Evolutionary conservation across 2,888 invertebrate genomes (phyloP).

Genomic region (Amblyjoppa proteus): DNA sequence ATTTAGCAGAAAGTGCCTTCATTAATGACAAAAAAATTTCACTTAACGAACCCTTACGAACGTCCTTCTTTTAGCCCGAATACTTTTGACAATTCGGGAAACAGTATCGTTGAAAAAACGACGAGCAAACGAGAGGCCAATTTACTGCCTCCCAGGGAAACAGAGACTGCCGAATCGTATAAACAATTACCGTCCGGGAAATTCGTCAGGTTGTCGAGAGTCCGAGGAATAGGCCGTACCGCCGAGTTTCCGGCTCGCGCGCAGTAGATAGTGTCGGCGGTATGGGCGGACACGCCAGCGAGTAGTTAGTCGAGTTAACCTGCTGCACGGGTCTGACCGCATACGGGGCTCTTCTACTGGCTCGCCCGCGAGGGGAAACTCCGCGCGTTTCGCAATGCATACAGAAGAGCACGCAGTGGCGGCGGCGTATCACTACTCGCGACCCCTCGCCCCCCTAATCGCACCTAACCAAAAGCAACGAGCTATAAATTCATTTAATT

Average conservation of each 20-base stretch:
- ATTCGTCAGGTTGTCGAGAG: constrained; percentile 56
- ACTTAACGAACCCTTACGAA: not conserved
- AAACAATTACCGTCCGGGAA: constrained; percentile 56
- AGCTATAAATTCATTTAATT: constrained; percentile 73
- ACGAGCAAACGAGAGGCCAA: not conserved
- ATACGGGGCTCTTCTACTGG: not conserved
- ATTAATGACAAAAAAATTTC: not conserved
- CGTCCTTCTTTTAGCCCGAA: not conserved
- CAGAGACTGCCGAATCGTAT: constrained; percentile 27
- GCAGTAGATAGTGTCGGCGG: constrained; percentile 54
- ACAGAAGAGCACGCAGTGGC: constrained; percentile 26
- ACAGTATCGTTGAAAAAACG: not conserved
- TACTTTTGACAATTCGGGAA: not conserved
- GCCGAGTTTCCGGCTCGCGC: constrained; percentile 40
- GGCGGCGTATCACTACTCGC: constrained; percentile 23
- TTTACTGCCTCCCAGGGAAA: not conserved
- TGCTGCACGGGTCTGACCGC: constrained; percentile 4
- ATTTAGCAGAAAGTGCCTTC: not conserved
- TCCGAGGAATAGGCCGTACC: constrained; percentile 41
- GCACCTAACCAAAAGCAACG: constrained; percentile 69
- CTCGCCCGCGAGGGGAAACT: constrained; percentile 31
- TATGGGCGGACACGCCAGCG: constrained; percentile 42
- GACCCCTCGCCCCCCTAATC: constrained; percentile 62
- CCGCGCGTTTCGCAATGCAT: not conserved
- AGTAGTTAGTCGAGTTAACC: constrained; percentile 37